Base-by-base conservation (phyloP, 1,140 invertebrate genomes). In the Neocloeon triangulifer region DNA sequence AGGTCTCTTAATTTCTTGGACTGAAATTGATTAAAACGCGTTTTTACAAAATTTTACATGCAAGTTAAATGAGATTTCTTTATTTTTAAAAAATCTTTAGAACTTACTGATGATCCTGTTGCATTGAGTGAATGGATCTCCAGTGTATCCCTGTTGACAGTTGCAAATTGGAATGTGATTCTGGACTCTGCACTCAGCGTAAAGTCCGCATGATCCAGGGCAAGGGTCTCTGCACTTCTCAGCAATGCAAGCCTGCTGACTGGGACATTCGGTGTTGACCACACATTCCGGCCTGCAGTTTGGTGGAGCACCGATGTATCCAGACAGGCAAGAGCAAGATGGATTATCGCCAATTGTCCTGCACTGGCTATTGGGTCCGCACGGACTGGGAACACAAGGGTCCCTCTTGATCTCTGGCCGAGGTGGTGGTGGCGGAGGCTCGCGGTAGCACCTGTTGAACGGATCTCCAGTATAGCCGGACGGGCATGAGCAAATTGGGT, bases 91-190 rank as follows among this genome's bases (percentile, higher is more conserved):
- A 21, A 12, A 18, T 2, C 19, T 30, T 14, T 30, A 38, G n/a
- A n/a, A n/a, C 37, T 37, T 37, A 46, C 44, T 40, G 27, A 38
- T 35, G 22, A 47, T 41, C 19, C 28, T 37, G 28, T 43, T 44
- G 34, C 61, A 63, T 22, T 53, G 48, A 17, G 41, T 47, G 32
- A 59, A 70, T 10, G 72, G 66, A 60, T 74, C 66, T 27, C 71
- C 71, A 32, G 57, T 64, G 42, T 56, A 59, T 18, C 64, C 66
- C 36, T 56, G 39, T 19, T 58, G 55, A 48, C 77, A 81, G 2
- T 64, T 49, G 44, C 76, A 81, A 14, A 66, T 64, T 12, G 74
- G 69, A 14, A 69, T 71, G 43, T 80, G 77, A 44, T 76, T 76
- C 17, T 70, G 63, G n/a, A 78, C 73, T 38, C 56, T 57, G 45